Base-by-base conservation (phyloP, 2,888 invertebrate species). In the Cremastinae sp. region DNA sequence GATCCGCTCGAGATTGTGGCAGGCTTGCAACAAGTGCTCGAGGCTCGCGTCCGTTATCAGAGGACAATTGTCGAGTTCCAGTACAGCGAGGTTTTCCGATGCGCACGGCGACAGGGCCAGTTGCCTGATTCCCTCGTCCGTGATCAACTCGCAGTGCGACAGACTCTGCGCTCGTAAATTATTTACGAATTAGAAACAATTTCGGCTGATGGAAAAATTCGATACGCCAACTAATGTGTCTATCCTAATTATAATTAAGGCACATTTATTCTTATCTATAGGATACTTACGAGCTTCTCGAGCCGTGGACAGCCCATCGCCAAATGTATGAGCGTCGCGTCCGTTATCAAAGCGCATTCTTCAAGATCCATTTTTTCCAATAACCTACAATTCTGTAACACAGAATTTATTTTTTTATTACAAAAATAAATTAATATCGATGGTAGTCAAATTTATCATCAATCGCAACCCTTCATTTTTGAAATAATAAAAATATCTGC, bases 11-110 rank as follows among this genome's bases (percentile, higher is more conserved):
- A 99, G 93, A 90, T 97, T 97, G 91, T 97, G 97, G 91, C 98
- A 98, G 74, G 96, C 95, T 81, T 94, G 95, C 77, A 91, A 85
- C 84, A 99, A 93, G 91, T 98, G 97, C 89, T 98, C 98, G 84
- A 99, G 91, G 61, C 98, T 97, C 14, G 96, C 95, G 91, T 99
- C 99, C 1, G 99, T 98, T 86, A 99, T 96, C 78, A 98, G 92
- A 1, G 99, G 99, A 91, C 99, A 99, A 91, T 99, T 99, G 91
- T 99, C 99, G 84, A 99, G 92, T 90, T 99, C 99, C 66, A 99
- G 92, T 43, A 98, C 97, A 43, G 96, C 96, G 79, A 97, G 92
- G 88, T 97, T 96, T 90, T 98, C 98, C 0, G 97, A 96, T 47
- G 98, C 97, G 90, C 98, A 98, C 0, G 97, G 95, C 45, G 97